Percentiles rank a stretch among this genome's conserved stretches.
Evolutionary conservation across 2,797 vertebrate genomes (phyloP).

Genomic region (Gambusia yucatana): DNA sequence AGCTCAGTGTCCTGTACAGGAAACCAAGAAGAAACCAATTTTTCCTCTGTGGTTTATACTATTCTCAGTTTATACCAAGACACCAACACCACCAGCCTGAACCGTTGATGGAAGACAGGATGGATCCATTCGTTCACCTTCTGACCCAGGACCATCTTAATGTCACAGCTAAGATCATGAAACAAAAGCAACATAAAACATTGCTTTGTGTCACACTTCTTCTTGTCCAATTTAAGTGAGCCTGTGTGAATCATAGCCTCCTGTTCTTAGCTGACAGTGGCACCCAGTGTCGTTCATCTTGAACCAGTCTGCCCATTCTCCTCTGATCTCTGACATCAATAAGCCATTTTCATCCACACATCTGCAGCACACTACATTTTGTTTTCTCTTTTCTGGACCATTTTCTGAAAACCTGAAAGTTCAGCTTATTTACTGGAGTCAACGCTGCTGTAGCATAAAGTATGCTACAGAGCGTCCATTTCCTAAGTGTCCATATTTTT

Average conservation of each 20-base stretch:
- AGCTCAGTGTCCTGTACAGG: neutral
- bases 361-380: neutral
- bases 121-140: neutral
- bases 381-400: neutral
- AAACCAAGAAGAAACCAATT: neutral
- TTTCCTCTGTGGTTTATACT: neutral
- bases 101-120: neutral
- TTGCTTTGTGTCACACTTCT: no score
- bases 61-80: neutral
- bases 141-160: no score
- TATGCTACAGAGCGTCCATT: neutral
- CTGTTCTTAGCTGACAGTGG: no score
- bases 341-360: neutral
- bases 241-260: no score
- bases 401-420: neutral
- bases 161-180: no score
- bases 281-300: no score
- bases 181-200: no score
- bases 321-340: slow-evolving; percentile 3
- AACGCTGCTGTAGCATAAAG: neutral
- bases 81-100: neutral
- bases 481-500: neutral
- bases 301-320: neutral
- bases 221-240: no score
- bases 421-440: neutral